phyloP scores from a whole-genome alignment of 1,140 invertebrate genomes.

The Lasaia peninsularis region DNA sequence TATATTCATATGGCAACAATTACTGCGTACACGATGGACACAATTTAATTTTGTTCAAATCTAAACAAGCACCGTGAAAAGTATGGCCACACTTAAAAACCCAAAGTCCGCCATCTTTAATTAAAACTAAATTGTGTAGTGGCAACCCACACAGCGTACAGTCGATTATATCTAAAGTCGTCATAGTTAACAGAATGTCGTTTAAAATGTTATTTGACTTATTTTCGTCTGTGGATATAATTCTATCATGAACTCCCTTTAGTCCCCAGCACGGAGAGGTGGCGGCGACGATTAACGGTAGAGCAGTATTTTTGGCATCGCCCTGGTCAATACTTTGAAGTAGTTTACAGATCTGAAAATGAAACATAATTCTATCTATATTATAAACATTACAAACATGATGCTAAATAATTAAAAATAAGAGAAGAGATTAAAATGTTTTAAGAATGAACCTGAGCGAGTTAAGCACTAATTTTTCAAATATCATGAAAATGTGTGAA shows the following conservation, averaged over 20 bases:
- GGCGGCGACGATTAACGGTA: slow-evolving; percentile 60
- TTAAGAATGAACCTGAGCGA: too few relatives aligned
- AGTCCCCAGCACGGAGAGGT: slow-evolving; percentile 67
- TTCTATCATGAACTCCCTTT: slow-evolving; percentile 37
- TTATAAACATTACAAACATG: too few relatives aligned
- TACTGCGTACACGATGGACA: slow-evolving; percentile 57
- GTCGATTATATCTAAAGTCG: slow-evolving; percentile 44
- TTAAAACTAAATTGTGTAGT: slow-evolving; percentile 62
- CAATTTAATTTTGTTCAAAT: slow-evolving; percentile 68
- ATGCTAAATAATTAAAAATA: too few relatives aligned
- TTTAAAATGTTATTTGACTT: slow-evolving; percentile 34
- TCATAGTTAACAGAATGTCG: slow-evolving; percentile 46
- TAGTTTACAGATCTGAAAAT: slow-evolving; percentile 58
- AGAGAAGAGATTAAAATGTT: too few relatives aligned
- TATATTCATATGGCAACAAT: slow-evolving; percentile 13
- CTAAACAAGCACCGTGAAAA: slow-evolving; percentile 69
- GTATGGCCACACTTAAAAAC: slow-evolving; percentile 72
- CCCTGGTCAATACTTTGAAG: slow-evolving; percentile 43
- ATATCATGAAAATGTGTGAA: too few relatives aligned
- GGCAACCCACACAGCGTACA: slow-evolving; percentile 68
- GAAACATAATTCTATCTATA: neutral
- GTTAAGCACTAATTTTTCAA: too few relatives aligned
- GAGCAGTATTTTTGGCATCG: slow-evolving; percentile 54
- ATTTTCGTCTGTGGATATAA: slow-evolving; percentile 21
- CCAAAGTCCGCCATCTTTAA: slow-evolving; percentile 73